Evolutionary conservation across 2,888 invertebrate species (phyloP).

Genomic region (Trachelus iudaicus): DNA sequence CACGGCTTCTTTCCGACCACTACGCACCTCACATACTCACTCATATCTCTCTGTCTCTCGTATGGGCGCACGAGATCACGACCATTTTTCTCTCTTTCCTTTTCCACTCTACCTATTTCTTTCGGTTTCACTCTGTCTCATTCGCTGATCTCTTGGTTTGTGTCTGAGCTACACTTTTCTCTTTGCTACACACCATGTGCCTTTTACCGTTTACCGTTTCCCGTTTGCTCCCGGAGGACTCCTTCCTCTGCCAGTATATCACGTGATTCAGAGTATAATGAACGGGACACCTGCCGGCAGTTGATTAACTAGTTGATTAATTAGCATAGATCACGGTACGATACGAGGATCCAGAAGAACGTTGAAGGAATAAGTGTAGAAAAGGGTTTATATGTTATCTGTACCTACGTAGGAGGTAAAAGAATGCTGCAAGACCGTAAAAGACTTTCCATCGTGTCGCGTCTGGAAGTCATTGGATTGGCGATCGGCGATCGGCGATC

Average conservation of each 20-base stretch:
- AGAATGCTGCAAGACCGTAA: background rate
- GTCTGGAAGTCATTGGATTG: slow-evolving; percentile 9
- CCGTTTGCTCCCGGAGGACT: background rate
- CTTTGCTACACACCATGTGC: slow-evolving; percentile 8
- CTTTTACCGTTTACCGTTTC: slow-evolving; percentile 17
- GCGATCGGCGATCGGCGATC: slow-evolving; percentile 26
- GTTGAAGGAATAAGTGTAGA: background rate
- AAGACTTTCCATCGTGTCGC: background rate
- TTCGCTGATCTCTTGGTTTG: slow-evolving; percentile 7
- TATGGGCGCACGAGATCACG: background rate
- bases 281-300: background rate
- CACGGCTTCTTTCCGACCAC: slow-evolving; percentile 18
- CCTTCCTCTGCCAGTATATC: background rate
- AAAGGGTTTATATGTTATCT: background rate
- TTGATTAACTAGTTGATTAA: background rate
- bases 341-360: background rate
- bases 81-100: slow-evolving; percentile 22
- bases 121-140: slow-evolving; percentile 7
- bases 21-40: slow-evolving; percentile 7
- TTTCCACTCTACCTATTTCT: slow-evolving; percentile 23
- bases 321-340: background rate
- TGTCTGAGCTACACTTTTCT: slow-evolving; percentile 9
- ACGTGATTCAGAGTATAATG: background rate
- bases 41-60: slow-evolving; percentile 1
- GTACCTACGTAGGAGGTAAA: background rate